Evolutionary conservation across 2,113 vertebrate species (phyloP).

Genomic region (Indri indri): DNA sequence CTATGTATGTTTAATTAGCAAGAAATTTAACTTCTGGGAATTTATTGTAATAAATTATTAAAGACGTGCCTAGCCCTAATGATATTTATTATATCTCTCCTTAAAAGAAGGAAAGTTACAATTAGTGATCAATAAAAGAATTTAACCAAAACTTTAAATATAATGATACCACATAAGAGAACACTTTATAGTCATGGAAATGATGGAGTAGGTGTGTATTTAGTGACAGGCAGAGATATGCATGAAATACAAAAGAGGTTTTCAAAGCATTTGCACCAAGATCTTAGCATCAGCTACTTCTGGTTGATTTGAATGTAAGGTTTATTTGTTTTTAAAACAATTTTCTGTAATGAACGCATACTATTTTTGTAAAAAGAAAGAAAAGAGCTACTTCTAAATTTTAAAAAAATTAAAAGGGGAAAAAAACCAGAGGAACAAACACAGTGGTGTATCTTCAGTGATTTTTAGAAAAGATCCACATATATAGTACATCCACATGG

Average conservation of each 20-base stretch:
- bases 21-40: neutral
- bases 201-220: neutral
- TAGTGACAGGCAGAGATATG: neutral
- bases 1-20: neutral
- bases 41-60: neutral
- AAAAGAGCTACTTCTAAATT: neutral
- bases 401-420: neutral
- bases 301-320: neutral
- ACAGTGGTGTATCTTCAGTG: neutral
- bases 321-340: neutral
- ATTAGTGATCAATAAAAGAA: neutral
- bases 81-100: neutral
- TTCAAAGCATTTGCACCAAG: neutral
- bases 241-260: neutral
- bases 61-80: neutral
- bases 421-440: neutral
- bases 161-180: neutral
- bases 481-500: neutral
- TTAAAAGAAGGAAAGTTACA: neutral
- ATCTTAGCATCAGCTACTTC: neutral
- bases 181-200: neutral
- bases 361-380: neutral
- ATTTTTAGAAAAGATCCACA: neutral
- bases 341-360: neutral
- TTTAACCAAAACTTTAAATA: neutral